Evolutionary conservation across 2,113 vertebrate species (phyloP), one percentile per base, ranked within the genome.

Genomic region (Sceloporus tristichus): DNA sequence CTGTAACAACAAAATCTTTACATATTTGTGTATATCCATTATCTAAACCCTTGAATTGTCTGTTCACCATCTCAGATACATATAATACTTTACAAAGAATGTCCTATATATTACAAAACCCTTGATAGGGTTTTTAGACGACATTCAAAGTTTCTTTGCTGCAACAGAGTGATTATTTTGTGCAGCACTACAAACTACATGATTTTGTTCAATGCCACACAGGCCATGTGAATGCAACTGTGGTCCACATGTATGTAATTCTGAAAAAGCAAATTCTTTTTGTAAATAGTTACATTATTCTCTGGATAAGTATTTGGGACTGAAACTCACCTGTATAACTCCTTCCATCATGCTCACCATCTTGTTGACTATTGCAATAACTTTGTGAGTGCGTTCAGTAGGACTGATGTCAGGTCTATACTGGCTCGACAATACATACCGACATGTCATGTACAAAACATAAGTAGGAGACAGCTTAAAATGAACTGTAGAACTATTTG

Each of bases 271-370:
- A n/a, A 82, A 62, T 4, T 27, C 2, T 71, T 84, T 54, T n/a
- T 76, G 5, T 10, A 80, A 87, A 76, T 25, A 56, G 18, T 9
- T 48, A 53, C 9, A n/a, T 19, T 54, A 68, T 34, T 14, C 16
- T 42, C 25, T 48, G 42, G 10, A 7, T 25, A 0, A 3, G 16
- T 81, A 86, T 48, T 34, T 84, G 42, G 48, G 59, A 53, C 9
- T 0, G 19, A 76, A 87, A 97, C 98, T 97, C 93, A 99, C 99
- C 98, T 99, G 98, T 94, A 99, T 99, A 92, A 99, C 99, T 70
- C 98, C 98, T 96, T 99, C 99, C 98, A 99, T 99, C 98, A 99
- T 99, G 98, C 97, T 99, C 97, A 99, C 99, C 99, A 99, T 99
- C 98, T 98, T 99, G 98, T 98, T 99, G 89, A 99, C 98, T 82